A percentile compares a stretch with the other conserved stretches of the same genome.
phyloP scores from a whole-genome alignment of 2,113 vertebrate species.

The Hypanus sabinus region DNA sequence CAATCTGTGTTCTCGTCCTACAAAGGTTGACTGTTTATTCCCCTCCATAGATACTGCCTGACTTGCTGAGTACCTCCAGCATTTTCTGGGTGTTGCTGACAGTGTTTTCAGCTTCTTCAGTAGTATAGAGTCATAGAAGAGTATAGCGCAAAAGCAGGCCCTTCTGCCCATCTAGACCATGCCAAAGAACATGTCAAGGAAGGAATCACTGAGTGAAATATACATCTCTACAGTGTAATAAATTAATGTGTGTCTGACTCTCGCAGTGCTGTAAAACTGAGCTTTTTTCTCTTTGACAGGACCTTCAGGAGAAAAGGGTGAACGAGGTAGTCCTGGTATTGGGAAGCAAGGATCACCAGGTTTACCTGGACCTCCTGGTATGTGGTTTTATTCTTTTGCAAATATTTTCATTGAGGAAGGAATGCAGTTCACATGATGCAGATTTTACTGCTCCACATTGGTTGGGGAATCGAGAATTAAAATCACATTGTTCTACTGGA shows the following conservation, averaged over 20 bases:
- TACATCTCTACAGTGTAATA: not conserved
- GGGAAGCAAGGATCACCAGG: conserved; percentile 81
- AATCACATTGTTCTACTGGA: not conserved
- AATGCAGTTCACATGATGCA: not conserved
- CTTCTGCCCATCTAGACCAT: too few relatives aligned
- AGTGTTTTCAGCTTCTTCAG: not conserved
- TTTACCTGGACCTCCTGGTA: conserved; percentile 76
- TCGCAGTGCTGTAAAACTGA: not conserved
- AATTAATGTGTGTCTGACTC: not conserved
- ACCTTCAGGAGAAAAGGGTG: conserved; percentile 81
- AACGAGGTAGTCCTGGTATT: conserved; percentile 64
- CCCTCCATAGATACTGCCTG: too few relatives aligned
- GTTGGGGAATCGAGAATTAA: not conserved
- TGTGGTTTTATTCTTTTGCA: not conserved
- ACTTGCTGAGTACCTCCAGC: too few relatives aligned
- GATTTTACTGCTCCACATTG: not conserved
- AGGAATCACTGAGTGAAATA: not conserved
- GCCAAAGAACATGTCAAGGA: too few relatives aligned
- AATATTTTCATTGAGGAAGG: not conserved
- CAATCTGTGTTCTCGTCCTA: too few relatives aligned
- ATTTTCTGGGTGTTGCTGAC: not conserved
- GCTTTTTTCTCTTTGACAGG: conserved; percentile 53
- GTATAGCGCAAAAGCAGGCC: too few relatives aligned
- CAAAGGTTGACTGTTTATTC: too few relatives aligned
- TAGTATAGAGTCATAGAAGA: not conserved